Evolutionary conservation across 2,113 vertebrate genomes (phyloP).

Genomic region (Rhinolophus sinicus): DNA sequence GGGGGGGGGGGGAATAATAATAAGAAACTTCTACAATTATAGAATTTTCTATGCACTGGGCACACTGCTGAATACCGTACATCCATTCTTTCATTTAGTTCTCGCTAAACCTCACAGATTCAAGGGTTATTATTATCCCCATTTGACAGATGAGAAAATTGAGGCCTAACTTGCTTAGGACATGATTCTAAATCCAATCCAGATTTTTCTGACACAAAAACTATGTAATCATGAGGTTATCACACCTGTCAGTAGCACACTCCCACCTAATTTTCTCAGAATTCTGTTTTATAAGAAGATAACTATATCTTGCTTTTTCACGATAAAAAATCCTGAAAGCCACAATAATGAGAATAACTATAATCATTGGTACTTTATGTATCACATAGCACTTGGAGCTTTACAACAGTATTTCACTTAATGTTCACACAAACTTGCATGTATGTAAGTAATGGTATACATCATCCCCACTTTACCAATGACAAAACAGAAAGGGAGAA

Average conservation of each 20-base stretch:
- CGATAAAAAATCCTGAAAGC: background rate
- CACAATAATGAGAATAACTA: background rate
- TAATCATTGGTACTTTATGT: background rate
- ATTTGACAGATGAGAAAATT: conserved; percentile 4
- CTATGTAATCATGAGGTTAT: background rate
- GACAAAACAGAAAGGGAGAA: background rate
- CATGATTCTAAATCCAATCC: background rate
- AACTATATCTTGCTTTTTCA: background rate
- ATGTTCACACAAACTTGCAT: background rate
- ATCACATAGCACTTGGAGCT: background rate
- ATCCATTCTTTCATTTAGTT: background rate
- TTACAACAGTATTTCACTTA: background rate
- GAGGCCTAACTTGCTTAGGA: background rate
- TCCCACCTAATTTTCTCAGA: background rate
- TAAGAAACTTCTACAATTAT: background rate
- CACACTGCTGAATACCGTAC: background rate
- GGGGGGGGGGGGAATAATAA: background rate
- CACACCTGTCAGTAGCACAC: background rate
- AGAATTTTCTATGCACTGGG: background rate
- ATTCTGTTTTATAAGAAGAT: conserved; percentile 16
- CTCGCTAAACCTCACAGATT: background rate
- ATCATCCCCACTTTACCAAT: background rate
- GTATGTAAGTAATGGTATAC: background rate
- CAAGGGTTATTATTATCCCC: background rate
- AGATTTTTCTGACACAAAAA: conserved; percentile 15